Base-by-base conservation (phyloP, 2,888 invertebrate genomes). In the Scelioninae gen. 1 region DNA sequence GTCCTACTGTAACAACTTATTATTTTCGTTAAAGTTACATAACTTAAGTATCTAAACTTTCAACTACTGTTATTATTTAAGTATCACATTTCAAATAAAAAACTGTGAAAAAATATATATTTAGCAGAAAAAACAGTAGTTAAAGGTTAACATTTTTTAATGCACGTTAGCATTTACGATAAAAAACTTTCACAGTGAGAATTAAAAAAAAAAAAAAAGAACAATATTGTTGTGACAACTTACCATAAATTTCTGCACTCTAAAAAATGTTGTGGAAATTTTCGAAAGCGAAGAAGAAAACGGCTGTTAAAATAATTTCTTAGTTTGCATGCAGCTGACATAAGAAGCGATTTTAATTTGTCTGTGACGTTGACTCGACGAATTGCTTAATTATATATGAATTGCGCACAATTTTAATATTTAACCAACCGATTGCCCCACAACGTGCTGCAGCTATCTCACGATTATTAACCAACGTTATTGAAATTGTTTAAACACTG, bases 191-290 rank as follows among this genome's bases (percentile, higher is more conserved):
- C 4, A 23, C 23, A 23, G 23, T 23, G 16, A 55, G 15, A 13
- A 45, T n/a, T 9, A 55, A 68, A 31, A 10, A 56, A 58, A n/a
- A n/a, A n/a, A n/a, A n/a, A n/a, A n/a, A n/a, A n/a, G n/a, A n/a
- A 23, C 34, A 58, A 49, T 49, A 58, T 38, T 58, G 69, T 69
- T 23, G 69, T 69, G 69, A 69, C 69, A 69, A 69, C 69, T 69
- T 69, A 69, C 69, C 69, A 69, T 69, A 32, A 58, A 38, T 69
- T 69, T 69, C 13, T 45, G 45, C 47, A 49, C 34, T 49, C 10
- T 7, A 29, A 43, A 58, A 58, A 51, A 51, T 29, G 51, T 51
- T 29, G 51, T 13, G 51, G 11, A 29, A 51, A 51, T 29, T 51
- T 51, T 29, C 2, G 5, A 29, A 51, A 29, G 11, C 43, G 43